Evolutionary conservation across 2,797 vertebrate species (phyloP).

Genomic region (Tangara arthus): DNA sequence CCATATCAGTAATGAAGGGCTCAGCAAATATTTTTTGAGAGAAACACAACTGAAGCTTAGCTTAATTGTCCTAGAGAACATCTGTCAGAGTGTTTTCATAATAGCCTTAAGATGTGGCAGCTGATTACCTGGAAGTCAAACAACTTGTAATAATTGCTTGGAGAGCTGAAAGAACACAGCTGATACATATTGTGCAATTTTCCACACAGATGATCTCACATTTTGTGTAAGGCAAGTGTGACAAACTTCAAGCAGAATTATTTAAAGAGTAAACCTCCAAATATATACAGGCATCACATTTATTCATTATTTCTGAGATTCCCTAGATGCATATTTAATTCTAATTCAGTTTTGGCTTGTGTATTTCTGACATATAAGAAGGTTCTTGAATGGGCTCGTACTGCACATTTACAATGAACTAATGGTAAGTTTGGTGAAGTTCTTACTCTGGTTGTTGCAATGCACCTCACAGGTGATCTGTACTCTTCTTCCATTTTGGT

Average conservation of each 20-base stretch:
- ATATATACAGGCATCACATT: neutral
- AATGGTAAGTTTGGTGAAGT: neutral
- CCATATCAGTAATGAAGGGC: neutral
- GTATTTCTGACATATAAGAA: neutral
- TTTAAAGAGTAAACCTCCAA: neutral
- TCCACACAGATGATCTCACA: neutral
- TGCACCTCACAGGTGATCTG: slow-evolving; percentile 93
- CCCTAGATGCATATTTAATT: neutral
- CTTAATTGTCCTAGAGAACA: neutral
- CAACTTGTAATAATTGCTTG: neutral
- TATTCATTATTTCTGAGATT: neutral
- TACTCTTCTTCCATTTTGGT: slow-evolving; percentile 99
- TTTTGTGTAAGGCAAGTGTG: neutral
- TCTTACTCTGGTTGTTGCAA: slow-evolving; percentile 93
- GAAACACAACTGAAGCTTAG: neutral
- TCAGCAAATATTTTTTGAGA: neutral
- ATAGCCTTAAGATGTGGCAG: neutral
- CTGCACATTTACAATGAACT: neutral
- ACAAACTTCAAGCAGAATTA: neutral
- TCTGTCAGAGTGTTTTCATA: neutral
- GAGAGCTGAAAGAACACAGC: neutral
- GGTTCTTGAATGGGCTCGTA: neutral
- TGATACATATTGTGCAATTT: neutral
- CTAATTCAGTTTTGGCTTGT: neutral
- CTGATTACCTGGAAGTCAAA: neutral